A percentile compares a stretch with the other conserved stretches of the same genome.
Conservation (phyloP, 2,113 vertebrate genomes). For the Xiphias gladius region DNA sequence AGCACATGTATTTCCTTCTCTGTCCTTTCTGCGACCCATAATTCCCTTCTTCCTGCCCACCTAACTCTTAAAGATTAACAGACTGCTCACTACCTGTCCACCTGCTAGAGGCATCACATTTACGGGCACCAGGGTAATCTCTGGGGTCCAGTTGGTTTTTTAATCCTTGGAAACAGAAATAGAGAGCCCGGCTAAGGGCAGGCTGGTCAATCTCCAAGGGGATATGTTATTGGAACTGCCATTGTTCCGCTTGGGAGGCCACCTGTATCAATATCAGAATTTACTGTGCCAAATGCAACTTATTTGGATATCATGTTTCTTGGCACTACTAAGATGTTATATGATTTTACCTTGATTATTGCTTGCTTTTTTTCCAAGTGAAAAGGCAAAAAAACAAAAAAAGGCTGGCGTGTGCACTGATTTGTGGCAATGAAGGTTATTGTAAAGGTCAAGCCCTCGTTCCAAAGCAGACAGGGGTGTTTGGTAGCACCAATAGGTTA, state of each 20-base stretch:
- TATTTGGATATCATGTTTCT: slow-evolving; percentile 64
- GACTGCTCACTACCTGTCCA: slow-evolving; percentile 78
- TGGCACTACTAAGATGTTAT: slow-evolving; percentile 32
- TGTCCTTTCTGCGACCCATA: slow-evolving; percentile 80
- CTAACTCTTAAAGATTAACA: slow-evolving; percentile 80
- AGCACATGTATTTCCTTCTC: slow-evolving; percentile 46
- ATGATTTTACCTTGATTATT: slow-evolving; percentile 38
- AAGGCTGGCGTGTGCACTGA: slow-evolving; percentile 10
- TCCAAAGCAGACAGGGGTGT: slow-evolving; percentile 42
- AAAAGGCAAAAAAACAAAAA: not conserved
- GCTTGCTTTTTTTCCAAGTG: slow-evolving; percentile 11
- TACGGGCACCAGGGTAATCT: slow-evolving; percentile 72
- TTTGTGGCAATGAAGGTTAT: slow-evolving; percentile 50
- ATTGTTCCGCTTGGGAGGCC: slow-evolving; percentile 68
- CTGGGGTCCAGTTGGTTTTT: slow-evolving; percentile 76
- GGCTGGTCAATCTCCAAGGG: slow-evolving; percentile 59
- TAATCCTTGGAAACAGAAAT: slow-evolving; percentile 75
- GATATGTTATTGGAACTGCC: slow-evolving; percentile 64
- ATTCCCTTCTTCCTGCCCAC: slow-evolving; percentile 81
- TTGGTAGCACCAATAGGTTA: slow-evolving; percentile 47
- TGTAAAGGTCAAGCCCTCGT: slow-evolving; percentile 42
- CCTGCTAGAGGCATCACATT: slow-evolving; percentile 83
- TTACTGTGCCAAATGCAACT: slow-evolving; percentile 63
- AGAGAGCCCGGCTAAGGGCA: slow-evolving; percentile 57
- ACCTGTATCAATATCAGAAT: slow-evolving; percentile 66